Conservation (phyloP, 2,113 vertebrate genomes). For the Cavia aperea region DNA sequence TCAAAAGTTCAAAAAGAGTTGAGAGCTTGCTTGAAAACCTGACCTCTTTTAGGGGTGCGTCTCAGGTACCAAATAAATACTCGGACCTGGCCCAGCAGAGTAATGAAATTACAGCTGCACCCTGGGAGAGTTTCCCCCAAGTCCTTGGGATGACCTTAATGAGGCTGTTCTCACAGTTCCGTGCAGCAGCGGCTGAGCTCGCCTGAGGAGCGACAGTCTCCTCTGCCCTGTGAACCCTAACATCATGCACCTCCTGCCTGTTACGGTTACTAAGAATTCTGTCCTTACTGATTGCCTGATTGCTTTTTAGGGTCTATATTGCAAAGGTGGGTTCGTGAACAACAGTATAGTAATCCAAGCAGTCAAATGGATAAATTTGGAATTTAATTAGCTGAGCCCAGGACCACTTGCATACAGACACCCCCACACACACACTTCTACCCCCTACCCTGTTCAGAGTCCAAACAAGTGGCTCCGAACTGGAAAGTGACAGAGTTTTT, state of each 20-base stretch:
- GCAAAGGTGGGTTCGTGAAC: too few relatives aligned
- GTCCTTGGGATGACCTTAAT: neutral
- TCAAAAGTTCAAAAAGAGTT: neutral
- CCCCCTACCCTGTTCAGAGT: too few relatives aligned
- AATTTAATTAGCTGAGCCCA: too few relatives aligned
- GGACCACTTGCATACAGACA: too few relatives aligned
- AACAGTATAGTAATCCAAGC: too few relatives aligned
- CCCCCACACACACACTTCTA: too few relatives aligned
- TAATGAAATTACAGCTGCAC: neutral
- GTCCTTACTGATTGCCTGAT: neutral
- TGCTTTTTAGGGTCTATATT: neutral
- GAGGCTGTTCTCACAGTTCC: neutral
- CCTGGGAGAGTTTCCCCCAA: neutral
- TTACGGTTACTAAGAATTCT: neutral
- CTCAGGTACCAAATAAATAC: neutral
- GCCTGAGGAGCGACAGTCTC: too few relatives aligned
- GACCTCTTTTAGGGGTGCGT: neutral
- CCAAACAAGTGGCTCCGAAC: too few relatives aligned
- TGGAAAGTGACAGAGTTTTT: too few relatives aligned
- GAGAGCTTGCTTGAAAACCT: neutral
- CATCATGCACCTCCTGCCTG: neutral
- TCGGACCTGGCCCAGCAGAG: neutral
- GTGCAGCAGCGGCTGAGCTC: neutral
- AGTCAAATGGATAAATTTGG: too few relatives aligned
- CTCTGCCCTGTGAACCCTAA: neutral